phyloP scores from a whole-genome alignment of 2,113 vertebrate species.

The Anguilla rostrata region DNA sequence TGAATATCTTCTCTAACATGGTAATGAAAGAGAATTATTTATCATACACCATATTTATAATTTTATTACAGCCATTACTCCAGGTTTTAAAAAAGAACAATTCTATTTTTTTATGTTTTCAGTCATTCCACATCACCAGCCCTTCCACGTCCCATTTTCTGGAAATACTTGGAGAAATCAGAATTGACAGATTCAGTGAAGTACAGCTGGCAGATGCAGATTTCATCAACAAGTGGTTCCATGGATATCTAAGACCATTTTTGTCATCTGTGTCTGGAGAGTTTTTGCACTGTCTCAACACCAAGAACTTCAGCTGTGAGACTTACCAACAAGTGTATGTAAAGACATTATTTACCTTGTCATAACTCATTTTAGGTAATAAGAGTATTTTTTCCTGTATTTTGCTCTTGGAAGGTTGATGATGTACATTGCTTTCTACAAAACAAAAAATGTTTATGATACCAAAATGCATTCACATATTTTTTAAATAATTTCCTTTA shows the following conservation, averaged over 20 bases:
- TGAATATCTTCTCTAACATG: slow-evolving; percentile 12
- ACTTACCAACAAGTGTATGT: slow-evolving; percentile 65
- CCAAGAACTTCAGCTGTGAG: slow-evolving; percentile 61
- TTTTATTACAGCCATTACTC: not conserved
- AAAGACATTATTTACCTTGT: not conserved
- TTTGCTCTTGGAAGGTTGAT: slow-evolving; percentile 20
- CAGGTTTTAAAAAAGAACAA: too few species aligned
- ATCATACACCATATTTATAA: not conserved
- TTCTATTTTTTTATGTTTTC: not conserved
- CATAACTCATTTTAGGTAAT: not conserved
- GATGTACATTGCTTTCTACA: not conserved
- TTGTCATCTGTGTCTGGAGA: slow-evolving; percentile 47
- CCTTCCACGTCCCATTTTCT: slow-evolving; percentile 10
- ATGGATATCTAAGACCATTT: slow-evolving; percentile 44
- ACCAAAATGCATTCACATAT: too few species aligned
- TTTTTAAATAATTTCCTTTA: too few species aligned
- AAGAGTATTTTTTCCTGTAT: not conserved
- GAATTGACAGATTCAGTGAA: slow-evolving; percentile 11
- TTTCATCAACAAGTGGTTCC: slow-evolving; percentile 54
- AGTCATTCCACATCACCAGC: slow-evolving; percentile 17
- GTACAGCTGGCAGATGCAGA: not conserved
- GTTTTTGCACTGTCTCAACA: slow-evolving; percentile 59
- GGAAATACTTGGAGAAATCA: slow-evolving; percentile 31
- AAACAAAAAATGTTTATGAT: too few species aligned
- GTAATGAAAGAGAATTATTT: not conserved